phyloP scores from a whole-genome alignment of 2,113 vertebrate genomes.

The Psammodynastes pulverulentus region DNA sequence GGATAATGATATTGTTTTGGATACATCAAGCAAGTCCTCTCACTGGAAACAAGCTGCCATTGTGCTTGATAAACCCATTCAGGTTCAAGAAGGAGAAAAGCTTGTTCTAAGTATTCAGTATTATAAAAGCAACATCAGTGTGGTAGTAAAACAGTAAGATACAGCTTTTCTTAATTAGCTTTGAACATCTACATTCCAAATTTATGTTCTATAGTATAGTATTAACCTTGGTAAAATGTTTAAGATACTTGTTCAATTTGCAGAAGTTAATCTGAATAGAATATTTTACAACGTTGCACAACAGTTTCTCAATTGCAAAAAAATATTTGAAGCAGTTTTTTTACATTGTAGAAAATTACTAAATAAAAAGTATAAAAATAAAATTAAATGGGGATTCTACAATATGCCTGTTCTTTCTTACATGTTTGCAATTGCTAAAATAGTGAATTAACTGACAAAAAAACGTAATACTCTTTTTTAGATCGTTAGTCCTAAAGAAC shows the following conservation, averaged over 20 bases:
- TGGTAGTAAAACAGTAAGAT: slow-evolving; percentile 68
- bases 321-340: not conserved
- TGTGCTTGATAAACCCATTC: slow-evolving; percentile 83
- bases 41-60: slow-evolving; percentile 97
- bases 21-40: slow-evolving; percentile 81
- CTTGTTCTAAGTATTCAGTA: slow-evolving; percentile 79
- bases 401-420: not conserved
- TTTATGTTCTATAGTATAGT: not conserved
- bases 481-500: not conserved
- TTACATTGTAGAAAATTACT: not conserved
- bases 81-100: slow-evolving; percentile 78
- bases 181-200: not conserved
- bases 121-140: slow-evolving; percentile 90
- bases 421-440: not conserved
- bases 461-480: not conserved
- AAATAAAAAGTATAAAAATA: not conserved
- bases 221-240: not conserved
- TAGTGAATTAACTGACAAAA: not conserved
- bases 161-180: not conserved
- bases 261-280: not conserved
- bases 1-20: slow-evolving; percentile 79
- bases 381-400: not conserved
- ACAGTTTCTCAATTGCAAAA: not conserved
- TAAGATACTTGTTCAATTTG: not conserved
- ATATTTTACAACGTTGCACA: not conserved